Evolutionary conservation across 2,797 vertebrate species (phyloP).

Genomic region (Falco novaeseelandiae): DNA sequence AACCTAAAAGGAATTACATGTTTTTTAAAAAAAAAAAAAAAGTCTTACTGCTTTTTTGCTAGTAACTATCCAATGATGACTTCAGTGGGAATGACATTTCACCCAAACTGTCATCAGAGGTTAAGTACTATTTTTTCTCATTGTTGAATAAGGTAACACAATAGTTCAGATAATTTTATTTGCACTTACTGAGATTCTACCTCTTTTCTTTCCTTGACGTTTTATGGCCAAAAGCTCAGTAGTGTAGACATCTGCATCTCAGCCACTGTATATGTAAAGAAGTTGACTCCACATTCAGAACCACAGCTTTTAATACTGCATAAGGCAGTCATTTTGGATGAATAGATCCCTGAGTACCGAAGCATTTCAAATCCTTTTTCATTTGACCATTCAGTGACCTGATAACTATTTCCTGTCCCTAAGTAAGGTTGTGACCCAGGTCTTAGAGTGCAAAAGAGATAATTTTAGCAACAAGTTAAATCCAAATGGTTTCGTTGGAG

Average conservation of each 20-base stretch:
- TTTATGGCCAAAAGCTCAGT: not conserved
- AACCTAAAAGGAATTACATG: not conserved
- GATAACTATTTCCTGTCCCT: conserved; percentile 86
- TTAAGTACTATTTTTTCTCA: not conserved
- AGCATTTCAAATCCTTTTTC: conserved; percentile 85
- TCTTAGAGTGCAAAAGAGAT: conserved; percentile 87
- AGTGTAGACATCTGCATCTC: not conserved
- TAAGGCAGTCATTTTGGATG: conserved; percentile 72
- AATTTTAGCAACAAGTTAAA: conserved; percentile 89
- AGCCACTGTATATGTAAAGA: not conserved
- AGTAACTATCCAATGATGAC: not conserved
- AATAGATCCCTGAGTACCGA: conserved; percentile 74
- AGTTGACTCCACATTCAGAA: conserved; percentile 1
- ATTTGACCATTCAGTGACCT: conserved; percentile 90
- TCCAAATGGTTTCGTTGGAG: conserved; percentile 71
- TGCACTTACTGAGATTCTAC: not conserved
- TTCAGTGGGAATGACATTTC: not conserved
- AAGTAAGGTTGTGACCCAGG: conserved; percentile 90
- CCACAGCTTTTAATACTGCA: conserved; percentile 57
- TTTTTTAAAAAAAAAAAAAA: not conserved
- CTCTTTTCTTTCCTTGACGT: not conserved
- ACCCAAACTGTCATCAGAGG: not conserved
- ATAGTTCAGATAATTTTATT: not conserved
- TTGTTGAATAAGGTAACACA: not conserved
- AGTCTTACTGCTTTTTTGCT: not conserved